Conservation (phyloP, 2,888 invertebrate genomes). For the Adineta ricciae region DNA sequence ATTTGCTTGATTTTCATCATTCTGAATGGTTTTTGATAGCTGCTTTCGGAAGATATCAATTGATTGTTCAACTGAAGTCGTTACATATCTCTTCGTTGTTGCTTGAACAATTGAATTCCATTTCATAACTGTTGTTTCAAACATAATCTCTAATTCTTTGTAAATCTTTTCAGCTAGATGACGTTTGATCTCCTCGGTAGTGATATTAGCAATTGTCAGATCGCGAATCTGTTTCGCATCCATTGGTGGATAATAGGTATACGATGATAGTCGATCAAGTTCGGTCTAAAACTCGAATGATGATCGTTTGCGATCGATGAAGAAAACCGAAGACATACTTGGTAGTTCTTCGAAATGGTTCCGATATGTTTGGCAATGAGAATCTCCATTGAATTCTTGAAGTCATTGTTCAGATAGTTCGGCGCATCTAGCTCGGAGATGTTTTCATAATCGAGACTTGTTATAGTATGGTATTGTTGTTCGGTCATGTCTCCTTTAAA, state of each 20-base stretch:
- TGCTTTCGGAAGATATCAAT: not conserved
- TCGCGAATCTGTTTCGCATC: not conserved
- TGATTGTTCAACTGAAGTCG: not conserved
- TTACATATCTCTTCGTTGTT: not conserved
- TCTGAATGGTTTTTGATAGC: not conserved
- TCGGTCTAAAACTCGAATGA: not conserved
- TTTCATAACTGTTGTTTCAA: not conserved
- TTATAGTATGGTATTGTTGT: not conserved
- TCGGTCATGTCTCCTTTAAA: not conserved
- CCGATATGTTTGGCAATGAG: not conserved
- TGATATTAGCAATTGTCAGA: not conserved
- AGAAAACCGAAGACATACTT: not conserved
- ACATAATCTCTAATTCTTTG: not conserved
- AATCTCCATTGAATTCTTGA: not conserved
- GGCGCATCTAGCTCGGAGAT: not conserved
- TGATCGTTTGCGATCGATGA: not conserved
- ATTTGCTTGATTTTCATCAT: not conserved
- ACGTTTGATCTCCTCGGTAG: not conserved
- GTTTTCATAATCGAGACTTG: not conserved
- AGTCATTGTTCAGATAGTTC: not conserved
- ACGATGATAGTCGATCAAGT: not conserved
- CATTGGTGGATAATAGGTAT: not conserved
- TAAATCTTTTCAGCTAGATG: not conserved
- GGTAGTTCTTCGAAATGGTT: not conserved
- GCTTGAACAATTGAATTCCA: not conserved